These are phyloP conservation scores for Hybos culiciformis DNA, from an alignment of 2,888 invertebrate species.

Conservation along the genomic window DNA sequence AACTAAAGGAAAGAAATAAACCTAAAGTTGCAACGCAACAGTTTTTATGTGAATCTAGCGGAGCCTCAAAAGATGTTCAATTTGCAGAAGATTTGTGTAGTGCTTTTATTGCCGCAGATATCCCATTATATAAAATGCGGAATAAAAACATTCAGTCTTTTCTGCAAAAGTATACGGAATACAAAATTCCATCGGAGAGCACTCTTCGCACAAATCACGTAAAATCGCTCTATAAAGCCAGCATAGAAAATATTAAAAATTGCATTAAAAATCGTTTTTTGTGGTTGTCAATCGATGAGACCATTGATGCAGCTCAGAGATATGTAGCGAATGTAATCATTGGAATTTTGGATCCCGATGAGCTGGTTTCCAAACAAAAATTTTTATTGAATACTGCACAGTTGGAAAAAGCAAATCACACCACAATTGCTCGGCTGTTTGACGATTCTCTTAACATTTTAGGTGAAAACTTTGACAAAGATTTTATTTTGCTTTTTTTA, in stretches of 20 bases:
- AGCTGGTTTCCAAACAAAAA: not conserved
- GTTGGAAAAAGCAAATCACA: conserved; percentile 4
- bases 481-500: conserved; percentile 2
- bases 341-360: not conserved
- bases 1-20: conserved; percentile 2
- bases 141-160: not conserved
- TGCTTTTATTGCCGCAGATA: conserved; percentile 4
- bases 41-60: conserved; percentile 1
- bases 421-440: conserved; percentile 8
- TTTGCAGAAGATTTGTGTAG: conserved; percentile 3
- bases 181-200: not conserved
- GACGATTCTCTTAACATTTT: conserved; percentile 5
- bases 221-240: not conserved
- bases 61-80: not conserved
- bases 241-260: not conserved
- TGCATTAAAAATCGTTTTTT: not conserved
- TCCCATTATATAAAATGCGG: conserved; percentile 5
- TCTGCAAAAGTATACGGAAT: not conserved
- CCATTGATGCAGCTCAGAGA: not conserved
- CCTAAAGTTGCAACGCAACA: conserved; percentile 1
- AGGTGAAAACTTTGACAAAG: conserved; percentile 4
- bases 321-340: not conserved
- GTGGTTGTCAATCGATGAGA: conserved; percentile 1
- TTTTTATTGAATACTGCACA: not conserved
- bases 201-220: not conserved